Evolutionary conservation across 2,888 invertebrate genomes (phyloP), one percentile per base, ranked within the genome.

Genomic region (Drosophila aldrichi): DNA sequence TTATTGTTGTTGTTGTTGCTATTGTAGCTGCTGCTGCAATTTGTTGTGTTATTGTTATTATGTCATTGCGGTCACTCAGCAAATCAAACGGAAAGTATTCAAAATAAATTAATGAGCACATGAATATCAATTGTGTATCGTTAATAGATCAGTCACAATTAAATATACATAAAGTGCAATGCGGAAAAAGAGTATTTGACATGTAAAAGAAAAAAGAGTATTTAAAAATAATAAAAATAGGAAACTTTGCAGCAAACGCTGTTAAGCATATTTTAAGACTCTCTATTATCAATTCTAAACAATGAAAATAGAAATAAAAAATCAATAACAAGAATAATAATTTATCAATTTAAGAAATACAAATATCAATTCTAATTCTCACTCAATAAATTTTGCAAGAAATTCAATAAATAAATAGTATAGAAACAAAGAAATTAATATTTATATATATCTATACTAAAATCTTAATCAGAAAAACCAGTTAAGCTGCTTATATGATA

Each of bases 31-130:
- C 41, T 70, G 60, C 75, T 61, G 60, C 64, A 73, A 84, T 79
- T 76, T 74, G 44, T 68, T 65, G 61, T 74, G 63, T 55, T 74
- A 74, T 73, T 75, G 55, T 76, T 74, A 79, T 86, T 86, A 86
- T 86, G 84, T 86, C 89, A 86, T 88, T 76, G 75, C 79, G 81
- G 77, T 77, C 81, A 73, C 51, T 62, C 29, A 63, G 54, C 74
- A 78, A 73, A 71, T 72, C 68, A 58, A 67, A 63, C 60, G 66
- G 56, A 66, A 75, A 55, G 61, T 62, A 77, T 65, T 70, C 65
- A 49, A 70, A 61, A 62, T 43, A 65, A 65, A 76, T 70, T 73
- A 74, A 55, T 64, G 63, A 59, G 72, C 58, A 46, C 78, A 62
- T 61, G 61, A 63, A 60, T 69, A 74, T 70, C 66, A 61, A 62